Evolutionary conservation across 2,797 vertebrate genomes (phyloP).

Genomic region (Microctenopoma steveboyesi): DNA sequence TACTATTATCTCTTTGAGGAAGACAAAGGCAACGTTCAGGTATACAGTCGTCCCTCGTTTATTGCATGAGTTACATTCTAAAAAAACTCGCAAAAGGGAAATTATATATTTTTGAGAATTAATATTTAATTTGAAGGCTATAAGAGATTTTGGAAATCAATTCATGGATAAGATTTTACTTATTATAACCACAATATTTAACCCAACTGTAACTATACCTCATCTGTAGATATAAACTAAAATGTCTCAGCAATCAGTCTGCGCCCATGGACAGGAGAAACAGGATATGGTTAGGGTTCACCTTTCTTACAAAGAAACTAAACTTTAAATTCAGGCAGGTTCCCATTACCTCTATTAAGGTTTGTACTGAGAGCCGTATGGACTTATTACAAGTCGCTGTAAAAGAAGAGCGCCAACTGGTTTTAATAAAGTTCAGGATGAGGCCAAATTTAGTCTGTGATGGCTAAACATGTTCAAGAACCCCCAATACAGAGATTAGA

Average conservation of each 20-base stretch:
- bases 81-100: too few relatives aligned
- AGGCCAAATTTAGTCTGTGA: constrained; percentile 40
- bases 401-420: constrained; percentile 43
- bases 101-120: too few relatives aligned
- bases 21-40: too few relatives aligned
- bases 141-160: too few relatives aligned
- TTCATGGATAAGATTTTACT: too few relatives aligned
- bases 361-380: background rate
- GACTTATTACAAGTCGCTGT: constrained; percentile 22
- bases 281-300: constrained; percentile 3
- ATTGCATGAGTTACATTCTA: too few relatives aligned
- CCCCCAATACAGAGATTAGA: constrained; percentile 19
- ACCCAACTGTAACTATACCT: too few relatives aligned
- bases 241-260: background rate
- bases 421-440: constrained; percentile 56
- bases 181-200: too few relatives aligned
- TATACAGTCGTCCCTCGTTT: too few relatives aligned
- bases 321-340: constrained; percentile 3
- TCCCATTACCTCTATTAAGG: background rate
- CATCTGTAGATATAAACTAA: too few relatives aligned
- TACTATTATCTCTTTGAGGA: too few relatives aligned
- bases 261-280: constrained; percentile 9
- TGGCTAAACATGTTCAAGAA: constrained; percentile 32
- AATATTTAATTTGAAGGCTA: too few relatives aligned
- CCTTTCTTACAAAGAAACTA: constrained; percentile 9